A percentile compares a stretch with the other conserved stretches of the same genome.
These are phyloP conservation scores for Atrina japonica DNA, from an alignment of 2,888 invertebrate species.

Conservation along the genomic window DNA sequence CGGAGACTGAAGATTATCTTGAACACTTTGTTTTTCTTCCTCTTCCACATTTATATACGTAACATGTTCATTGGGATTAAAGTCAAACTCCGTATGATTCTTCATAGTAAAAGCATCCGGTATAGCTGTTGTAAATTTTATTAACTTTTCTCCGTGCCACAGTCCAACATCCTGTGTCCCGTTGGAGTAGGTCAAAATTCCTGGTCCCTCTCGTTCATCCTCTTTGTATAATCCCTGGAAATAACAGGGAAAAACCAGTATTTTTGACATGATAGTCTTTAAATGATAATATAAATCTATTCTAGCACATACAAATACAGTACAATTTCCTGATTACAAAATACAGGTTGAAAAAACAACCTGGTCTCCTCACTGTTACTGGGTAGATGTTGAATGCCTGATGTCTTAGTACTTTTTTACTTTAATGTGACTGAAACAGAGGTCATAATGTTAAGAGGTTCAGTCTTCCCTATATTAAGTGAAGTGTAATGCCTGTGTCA, in stretches of 20 bases:
- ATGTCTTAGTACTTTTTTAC: no score
- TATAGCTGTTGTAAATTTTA: constrained; percentile 71
- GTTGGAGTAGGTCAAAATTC: constrained; percentile 76
- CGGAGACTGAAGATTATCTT: constrained; percentile 43
- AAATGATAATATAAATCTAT: not conserved
- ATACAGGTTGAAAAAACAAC: not conserved
- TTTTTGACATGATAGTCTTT: not conserved
- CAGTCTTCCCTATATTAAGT: no score
- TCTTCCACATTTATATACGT: constrained; percentile 57
- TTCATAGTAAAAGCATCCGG: constrained; percentile 73
- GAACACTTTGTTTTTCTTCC: constrained; percentile 22
- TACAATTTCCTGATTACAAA: no score
- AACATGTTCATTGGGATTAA: constrained; percentile 66
- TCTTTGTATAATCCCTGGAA: constrained; percentile 78
- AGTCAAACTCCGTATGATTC: constrained; percentile 75
- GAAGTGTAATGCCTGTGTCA: no score
- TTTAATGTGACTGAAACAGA: no score
- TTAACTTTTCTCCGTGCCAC: constrained; percentile 77
- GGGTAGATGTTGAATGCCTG: no score
- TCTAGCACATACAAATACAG: no score
- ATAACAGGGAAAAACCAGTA: not conserved
- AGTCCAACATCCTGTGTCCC: constrained; percentile 78
- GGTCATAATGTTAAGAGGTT: no score
- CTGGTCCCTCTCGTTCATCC: constrained; percentile 79
- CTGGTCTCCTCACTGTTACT: no score